Conservation (phyloP, 2,113 vertebrate species). For the Telmatochromis bifrenatus region DNA sequence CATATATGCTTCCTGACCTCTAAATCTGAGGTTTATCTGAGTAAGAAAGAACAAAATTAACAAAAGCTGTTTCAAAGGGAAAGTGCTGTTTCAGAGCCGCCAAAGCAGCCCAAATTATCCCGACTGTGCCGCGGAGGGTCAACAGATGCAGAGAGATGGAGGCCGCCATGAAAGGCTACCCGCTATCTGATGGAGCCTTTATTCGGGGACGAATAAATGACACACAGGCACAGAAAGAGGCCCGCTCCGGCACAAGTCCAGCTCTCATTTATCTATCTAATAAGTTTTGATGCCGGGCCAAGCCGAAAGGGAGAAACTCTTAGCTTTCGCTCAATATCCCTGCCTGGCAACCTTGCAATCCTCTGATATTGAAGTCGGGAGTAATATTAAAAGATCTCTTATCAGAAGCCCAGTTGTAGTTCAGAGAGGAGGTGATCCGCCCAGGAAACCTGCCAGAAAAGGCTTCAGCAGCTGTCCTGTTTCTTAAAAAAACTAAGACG, state of each 20-base stretch:
- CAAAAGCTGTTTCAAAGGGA: not conserved
- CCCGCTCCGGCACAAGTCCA: not conserved
- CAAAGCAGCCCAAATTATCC: not conserved
- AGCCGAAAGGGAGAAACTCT: conserved; percentile 13
- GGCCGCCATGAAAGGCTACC: not conserved
- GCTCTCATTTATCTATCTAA: conserved; percentile 56
- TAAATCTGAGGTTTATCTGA: not conserved
- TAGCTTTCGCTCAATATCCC: conserved; percentile 34
- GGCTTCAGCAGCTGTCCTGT: not conserved
- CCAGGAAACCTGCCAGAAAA: not conserved
- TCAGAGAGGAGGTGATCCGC: not conserved
- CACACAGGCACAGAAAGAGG: conserved; percentile 2
- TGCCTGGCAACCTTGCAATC: conserved; percentile 17
- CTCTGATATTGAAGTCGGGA: conserved; percentile 10
- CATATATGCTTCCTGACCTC: not conserved
- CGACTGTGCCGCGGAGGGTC: not conserved
- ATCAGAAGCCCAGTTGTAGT: conserved; percentile 13
- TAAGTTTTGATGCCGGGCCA: conserved; percentile 30
- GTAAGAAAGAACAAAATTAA: not conserved
- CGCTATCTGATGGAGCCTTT: conserved; percentile 44
- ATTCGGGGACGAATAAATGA: conserved; percentile 38
- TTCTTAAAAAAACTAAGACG: not conserved
- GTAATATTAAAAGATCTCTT: conserved; percentile 60
- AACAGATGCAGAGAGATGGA: conserved; percentile 20
- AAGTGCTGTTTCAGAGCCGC: not conserved